Evolutionary conservation across 2,113 vertebrate genomes (phyloP).

Genomic region (Amblyopsis rosae): DNA sequence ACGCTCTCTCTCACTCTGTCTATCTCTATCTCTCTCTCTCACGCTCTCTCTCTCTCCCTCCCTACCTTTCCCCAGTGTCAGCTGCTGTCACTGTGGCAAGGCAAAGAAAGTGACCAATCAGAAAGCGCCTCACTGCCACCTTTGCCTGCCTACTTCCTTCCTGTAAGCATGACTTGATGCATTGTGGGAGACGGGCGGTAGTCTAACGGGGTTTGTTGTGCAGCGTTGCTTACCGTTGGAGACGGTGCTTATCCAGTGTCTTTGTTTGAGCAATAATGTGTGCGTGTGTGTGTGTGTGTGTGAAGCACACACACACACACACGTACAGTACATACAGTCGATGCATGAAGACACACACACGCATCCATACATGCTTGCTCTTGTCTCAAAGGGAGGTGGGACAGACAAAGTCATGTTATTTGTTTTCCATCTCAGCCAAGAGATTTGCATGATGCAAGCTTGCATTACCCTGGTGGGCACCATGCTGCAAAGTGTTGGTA

Average conservation of each 20-base stretch:
- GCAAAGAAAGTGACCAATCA: constrained; percentile 74
- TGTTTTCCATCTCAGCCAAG: constrained; percentile 58
- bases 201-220: constrained; percentile 73
- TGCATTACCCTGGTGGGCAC: constrained; percentile 53
- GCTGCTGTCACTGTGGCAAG: constrained; percentile 67
- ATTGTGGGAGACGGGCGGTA: constrained; percentile 72
- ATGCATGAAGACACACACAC: constrained; percentile 34
- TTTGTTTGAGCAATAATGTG: constrained; percentile 29
- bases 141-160: constrained; percentile 73
- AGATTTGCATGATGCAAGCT: constrained; percentile 69
- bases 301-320: constrained; percentile 18
- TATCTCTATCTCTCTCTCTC: constrained; percentile 10
- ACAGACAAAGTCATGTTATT: constrained; percentile 61
- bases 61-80: constrained; percentile 12
- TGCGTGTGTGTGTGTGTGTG: constrained; percentile 28
- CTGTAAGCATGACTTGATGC: constrained; percentile 66
- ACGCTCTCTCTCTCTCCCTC: constrained; percentile 6
- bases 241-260: constrained; percentile 65
- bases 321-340: constrained; percentile 25
- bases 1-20: neutral
- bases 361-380: constrained; percentile 48
- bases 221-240: constrained; percentile 66
- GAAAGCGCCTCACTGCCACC: constrained; percentile 55
- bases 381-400: constrained; percentile 46
- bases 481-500: constrained; percentile 31